These are phyloP conservation scores for Lamprotornis superbus DNA, from an alignment of 2,113 vertebrate genomes.

Conservation along the genomic window DNA sequence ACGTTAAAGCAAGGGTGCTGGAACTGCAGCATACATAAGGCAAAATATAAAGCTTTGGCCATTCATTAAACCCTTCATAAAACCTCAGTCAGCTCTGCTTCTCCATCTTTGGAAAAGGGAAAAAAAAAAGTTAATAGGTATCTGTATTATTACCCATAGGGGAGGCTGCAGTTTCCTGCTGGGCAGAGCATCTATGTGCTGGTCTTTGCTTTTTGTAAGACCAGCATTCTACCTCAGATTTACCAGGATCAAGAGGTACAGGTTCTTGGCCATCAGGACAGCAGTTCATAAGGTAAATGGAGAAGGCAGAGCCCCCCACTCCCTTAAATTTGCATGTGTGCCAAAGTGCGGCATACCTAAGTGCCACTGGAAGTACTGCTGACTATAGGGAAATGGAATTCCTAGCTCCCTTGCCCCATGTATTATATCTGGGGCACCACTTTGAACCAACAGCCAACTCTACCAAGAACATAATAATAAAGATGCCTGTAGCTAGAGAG, in stretches of 20 bases:
- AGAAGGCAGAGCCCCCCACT: background rate
- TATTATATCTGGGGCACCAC: slow-evolving; percentile 29
- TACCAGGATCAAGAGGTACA: background rate
- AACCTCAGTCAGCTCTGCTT: background rate
- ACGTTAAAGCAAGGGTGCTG: background rate
- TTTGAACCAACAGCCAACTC: slow-evolving; percentile 66
- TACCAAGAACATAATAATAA: slow-evolving; percentile 62
- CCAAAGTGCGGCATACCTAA: background rate
- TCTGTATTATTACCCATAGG: background rate
- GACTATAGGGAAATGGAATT: background rate
- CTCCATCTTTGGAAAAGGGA: background rate
- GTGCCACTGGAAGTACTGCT: background rate
- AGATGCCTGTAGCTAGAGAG: slow-evolving; percentile 62
- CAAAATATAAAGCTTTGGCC: background rate
- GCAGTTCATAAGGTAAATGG: background rate
- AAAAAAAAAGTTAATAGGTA: background rate
- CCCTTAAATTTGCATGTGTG: background rate
- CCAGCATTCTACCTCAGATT: background rate
- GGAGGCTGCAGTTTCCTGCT: background rate
- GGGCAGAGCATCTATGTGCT: background rate
- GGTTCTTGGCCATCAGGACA: background rate
- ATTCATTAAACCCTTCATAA: background rate
- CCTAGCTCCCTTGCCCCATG: background rate
- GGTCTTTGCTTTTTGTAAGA: background rate
- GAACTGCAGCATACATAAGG: background rate